A percentile compares a stretch with the other conserved stretches of the same genome.
These are phyloP conservation scores for Nymphalis c-album DNA, from an alignment of 2,888 invertebrate species.

Conservation along the genomic window DNA sequence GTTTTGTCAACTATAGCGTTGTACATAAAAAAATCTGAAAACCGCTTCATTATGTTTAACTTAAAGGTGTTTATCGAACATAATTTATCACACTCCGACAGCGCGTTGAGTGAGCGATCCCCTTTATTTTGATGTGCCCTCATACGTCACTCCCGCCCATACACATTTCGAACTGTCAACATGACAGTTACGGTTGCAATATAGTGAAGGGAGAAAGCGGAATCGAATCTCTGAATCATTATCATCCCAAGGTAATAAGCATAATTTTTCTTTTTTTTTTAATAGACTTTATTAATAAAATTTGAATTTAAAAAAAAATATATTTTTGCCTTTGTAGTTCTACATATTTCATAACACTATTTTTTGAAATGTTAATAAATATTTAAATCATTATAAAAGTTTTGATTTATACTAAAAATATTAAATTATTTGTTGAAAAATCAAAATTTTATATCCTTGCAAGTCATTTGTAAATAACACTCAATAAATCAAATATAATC, in stretches of 20 bases:
- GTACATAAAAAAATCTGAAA: slow-evolving; percentile 10
- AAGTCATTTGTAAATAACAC: no score
- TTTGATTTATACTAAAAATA: not conserved
- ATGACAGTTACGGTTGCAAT: slow-evolving; percentile 32
- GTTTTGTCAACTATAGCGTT: not conserved
- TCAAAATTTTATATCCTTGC: not conserved
- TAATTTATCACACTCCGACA: slow-evolving; percentile 43
- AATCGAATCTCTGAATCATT: not conserved
- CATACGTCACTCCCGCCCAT: slow-evolving; percentile 41
- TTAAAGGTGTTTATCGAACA: slow-evolving; percentile 40
- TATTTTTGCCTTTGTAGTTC: no score
- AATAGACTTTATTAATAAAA: no score
- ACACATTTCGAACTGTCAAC: slow-evolving; percentile 50
- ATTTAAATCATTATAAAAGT: not conserved
- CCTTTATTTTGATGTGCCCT: slow-evolving; percentile 44
- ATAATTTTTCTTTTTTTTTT: not conserved
- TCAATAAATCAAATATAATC: no score
- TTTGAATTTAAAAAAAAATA: no score
- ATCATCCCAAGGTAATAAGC: not conserved
- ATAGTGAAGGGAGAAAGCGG: slow-evolving; percentile 24
- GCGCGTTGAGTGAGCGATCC: slow-evolving; percentile 44
- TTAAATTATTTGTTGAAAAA: not conserved
- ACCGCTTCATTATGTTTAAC: slow-evolving; percentile 32
- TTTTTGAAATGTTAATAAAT: no score
- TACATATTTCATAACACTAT: no score